Evolutionary conservation across 2,888 invertebrate species (phyloP).

Genomic region (Nephrocerus scutellatus): DNA sequence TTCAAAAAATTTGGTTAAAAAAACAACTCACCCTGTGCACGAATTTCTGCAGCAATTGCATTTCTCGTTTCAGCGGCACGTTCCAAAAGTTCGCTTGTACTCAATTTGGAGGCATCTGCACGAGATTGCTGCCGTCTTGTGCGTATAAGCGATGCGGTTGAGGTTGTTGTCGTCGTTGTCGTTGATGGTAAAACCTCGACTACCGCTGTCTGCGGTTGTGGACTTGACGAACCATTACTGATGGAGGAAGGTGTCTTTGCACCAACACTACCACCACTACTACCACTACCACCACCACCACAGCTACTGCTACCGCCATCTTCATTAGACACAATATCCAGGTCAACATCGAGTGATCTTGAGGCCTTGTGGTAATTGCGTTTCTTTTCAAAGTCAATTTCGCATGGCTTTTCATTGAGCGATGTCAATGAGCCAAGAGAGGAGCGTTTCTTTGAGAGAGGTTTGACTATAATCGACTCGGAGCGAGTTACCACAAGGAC

Average conservation of each 20-base stretch:
- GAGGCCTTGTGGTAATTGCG: slow-evolving; percentile 46
- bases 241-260: no score
- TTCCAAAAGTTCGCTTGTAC: slow-evolving; percentile 43
- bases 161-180: slow-evolving; percentile 26
- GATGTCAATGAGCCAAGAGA: slow-evolving; percentile 46
- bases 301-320: slow-evolving; percentile 21
- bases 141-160: slow-evolving; percentile 37
- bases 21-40: slow-evolving; percentile 38
- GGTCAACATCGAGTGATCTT: slow-evolving; percentile 43
- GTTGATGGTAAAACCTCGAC: slow-evolving; percentile 14
- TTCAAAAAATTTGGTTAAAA: no score
- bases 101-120: slow-evolving; percentile 41
- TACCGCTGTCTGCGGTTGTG: slow-evolving; percentile 21
- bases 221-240: slow-evolving; percentile 36
- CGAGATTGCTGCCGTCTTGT: slow-evolving; percentile 41
- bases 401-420: slow-evolving; percentile 42
- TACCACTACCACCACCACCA: no score
- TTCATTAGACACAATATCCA: slow-evolving; percentile 44
- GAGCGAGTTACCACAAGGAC: slow-evolving; percentile 66
- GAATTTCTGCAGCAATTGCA: slow-evolving; percentile 44
- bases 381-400: slow-evolving; percentile 42
- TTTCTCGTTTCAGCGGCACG: slow-evolving; percentile 44
- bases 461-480: slow-evolving; percentile 42
- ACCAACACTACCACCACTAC: not conserved
- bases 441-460: slow-evolving; percentile 44